Evolutionary conservation across 2,113 vertebrate species (phyloP).

Genomic region (Pagrus major): DNA sequence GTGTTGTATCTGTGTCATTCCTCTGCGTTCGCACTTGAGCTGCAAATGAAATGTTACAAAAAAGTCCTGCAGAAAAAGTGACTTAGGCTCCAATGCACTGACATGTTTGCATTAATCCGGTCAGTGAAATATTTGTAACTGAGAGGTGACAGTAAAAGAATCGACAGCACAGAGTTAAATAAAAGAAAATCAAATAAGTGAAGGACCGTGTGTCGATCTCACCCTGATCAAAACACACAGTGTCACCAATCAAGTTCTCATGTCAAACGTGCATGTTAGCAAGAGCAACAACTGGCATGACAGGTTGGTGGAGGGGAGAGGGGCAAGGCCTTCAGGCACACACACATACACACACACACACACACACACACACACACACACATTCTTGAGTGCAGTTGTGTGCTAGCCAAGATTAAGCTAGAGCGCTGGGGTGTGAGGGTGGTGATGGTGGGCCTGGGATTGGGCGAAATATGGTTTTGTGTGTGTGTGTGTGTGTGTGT

Average conservation of each 20-base stretch:
- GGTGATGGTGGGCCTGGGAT: conserved; percentile 66
- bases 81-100: neutral
- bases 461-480: conserved; percentile 67
- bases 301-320: conserved; percentile 74
- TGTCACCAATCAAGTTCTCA: conserved; percentile 43
- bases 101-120: neutral
- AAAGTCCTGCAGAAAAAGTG: neutral
- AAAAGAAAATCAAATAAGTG: conserved; percentile 2
- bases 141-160: conserved; percentile 2
- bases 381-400: conserved; percentile 62
- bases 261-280: conserved; percentile 68
- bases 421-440: conserved; percentile 68
- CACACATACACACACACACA: conserved; percentile 44
- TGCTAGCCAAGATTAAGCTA: conserved; percentile 69
- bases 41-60: neutral
- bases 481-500: conserved; percentile 60
- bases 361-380: conserved; percentile 38
- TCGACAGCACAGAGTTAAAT: neutral
- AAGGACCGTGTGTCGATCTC: neutral
- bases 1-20: neutral
- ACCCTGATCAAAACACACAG: conserved; percentile 56
- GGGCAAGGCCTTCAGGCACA: conserved; percentile 68
- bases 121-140: neutral
- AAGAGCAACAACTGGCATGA: conserved; percentile 78
- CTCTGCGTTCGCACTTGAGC: neutral